These are phyloP conservation scores for Brachypteracias leptosomus DNA, from an alignment of 2,113 vertebrate genomes.

Conservation along the genomic window DNA sequence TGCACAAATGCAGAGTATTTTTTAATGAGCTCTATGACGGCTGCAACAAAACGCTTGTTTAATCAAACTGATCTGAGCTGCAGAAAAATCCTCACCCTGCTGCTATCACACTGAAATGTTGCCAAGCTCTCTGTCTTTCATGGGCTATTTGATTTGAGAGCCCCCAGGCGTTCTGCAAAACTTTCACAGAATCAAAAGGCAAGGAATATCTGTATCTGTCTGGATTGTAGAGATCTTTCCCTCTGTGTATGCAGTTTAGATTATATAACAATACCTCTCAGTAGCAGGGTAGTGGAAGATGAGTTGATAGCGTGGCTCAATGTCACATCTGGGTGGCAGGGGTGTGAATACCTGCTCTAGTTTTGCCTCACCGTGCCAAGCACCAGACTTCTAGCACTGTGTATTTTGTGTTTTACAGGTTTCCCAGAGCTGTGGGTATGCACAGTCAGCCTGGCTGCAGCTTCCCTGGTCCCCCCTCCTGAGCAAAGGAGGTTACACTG, in stretches of 20 bases:
- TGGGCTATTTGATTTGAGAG: not conserved
- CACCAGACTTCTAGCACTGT: not conserved
- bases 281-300: not conserved
- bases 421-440: not conserved
- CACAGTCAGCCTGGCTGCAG: not conserved
- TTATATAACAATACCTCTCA: not conserved
- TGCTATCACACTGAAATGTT: constrained; percentile 1
- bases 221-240: not conserved
- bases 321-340: not conserved
- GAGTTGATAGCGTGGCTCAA: not conserved
- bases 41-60: constrained; percentile 34
- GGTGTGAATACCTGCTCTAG: not conserved
- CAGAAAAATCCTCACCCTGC: constrained; percentile 20
- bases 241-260: not conserved
- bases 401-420: not conserved
- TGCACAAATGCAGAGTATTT: constrained; percentile 40
- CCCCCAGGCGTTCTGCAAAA: constrained; percentile 7
- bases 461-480: not conserved
- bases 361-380: not conserved
- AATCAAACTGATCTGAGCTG: constrained; percentile 36
- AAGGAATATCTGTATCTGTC: not conserved
- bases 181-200: not conserved
- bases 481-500: not conserved
- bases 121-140: not conserved
- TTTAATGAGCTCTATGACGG: constrained; percentile 45